Evolutionary conservation across 2,888 invertebrate species (phyloP).

Genomic region (Parapristionchus giblindavisi): DNA sequence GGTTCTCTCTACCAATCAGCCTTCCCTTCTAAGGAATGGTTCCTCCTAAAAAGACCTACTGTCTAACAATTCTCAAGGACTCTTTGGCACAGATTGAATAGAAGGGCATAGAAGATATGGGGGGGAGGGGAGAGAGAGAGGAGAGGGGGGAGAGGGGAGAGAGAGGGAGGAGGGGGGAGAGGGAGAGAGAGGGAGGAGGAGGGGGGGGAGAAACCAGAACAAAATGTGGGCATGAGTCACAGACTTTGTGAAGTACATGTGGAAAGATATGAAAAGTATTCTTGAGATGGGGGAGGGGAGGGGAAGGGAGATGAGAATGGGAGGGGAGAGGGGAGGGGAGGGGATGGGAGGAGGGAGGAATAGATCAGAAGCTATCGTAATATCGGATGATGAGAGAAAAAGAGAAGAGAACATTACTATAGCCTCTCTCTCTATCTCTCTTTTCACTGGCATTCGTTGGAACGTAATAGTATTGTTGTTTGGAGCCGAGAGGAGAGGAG

Average conservation of each 20-base stretch:
- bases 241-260: no score
- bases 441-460: conserved; percentile 30
- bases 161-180: not conserved
- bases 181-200: not conserved
- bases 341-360: no score
- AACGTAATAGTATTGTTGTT: conserved; percentile 30
- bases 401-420: no score
- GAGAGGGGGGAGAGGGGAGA: not conserved
- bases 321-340: no score
- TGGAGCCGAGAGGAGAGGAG: conserved; percentile 19
- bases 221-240: no score
- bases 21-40: no score
- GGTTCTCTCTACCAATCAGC: no score
- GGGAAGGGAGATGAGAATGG: no score
- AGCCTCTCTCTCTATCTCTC: conserved; percentile 16
- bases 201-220: conserved; percentile 11
- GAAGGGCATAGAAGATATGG: not conserved
- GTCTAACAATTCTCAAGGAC: conserved; percentile 16
- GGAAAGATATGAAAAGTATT: no score
- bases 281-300: no score
- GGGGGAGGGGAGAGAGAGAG: not conserved
- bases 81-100: conserved; percentile 18
- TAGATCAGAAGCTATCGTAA: no score
- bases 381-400: no score
- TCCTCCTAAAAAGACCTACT: conserved; percentile 25